Base-by-base conservation (phyloP, 1,140 invertebrate species). In the Goniozus legneri region DNA sequence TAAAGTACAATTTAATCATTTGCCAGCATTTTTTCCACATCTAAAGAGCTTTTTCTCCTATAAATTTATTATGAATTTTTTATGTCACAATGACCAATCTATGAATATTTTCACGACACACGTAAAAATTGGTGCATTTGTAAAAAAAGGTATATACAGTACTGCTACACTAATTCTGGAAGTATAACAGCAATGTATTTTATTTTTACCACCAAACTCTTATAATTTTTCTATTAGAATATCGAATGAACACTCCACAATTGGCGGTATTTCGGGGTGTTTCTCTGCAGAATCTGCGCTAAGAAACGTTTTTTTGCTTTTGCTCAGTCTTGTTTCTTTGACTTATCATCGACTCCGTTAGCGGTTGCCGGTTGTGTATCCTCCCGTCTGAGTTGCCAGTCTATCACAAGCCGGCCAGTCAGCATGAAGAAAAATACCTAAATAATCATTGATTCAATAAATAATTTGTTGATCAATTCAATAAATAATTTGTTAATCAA, bases 401-500 rank as follows among this genome's bases (percentile, higher is more conserved):
- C 83, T 37, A 90, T 86, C 12, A 97, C 89, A 32, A 98, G 76
- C 51, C 95, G 82, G 56, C 95, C 95, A 35, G 84, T 86, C n/a
- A 98, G 76, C 86, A 98, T 93, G 60, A 97, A 91, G 61, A 93
- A 89, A 73, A 98, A 97, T 12, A 97, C 81, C 80, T 82, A 58
- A 41, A 54, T 54, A 19, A 27, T n/a, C 14, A 13, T 20, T 30
- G 16, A 24, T 30, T 24, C n/a, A 37, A 20, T 12, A 24, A 45
- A 21, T 44, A 32, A 58, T 65, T 65, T 62, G 81, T 92, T 58
- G 97, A 74, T 31, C 24, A 7, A 20, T 37, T 14, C 22, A 15
- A 24, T 16, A 37, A 35, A 49, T 33, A 14, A 37, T 37, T 38
- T 15, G 13, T 30, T 22, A 52, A 44, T 35, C n/a, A n/a, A n/a